Base-by-base conservation (phyloP, 2,113 vertebrate genomes). In the Ramphastos sulfuratus region DNA sequence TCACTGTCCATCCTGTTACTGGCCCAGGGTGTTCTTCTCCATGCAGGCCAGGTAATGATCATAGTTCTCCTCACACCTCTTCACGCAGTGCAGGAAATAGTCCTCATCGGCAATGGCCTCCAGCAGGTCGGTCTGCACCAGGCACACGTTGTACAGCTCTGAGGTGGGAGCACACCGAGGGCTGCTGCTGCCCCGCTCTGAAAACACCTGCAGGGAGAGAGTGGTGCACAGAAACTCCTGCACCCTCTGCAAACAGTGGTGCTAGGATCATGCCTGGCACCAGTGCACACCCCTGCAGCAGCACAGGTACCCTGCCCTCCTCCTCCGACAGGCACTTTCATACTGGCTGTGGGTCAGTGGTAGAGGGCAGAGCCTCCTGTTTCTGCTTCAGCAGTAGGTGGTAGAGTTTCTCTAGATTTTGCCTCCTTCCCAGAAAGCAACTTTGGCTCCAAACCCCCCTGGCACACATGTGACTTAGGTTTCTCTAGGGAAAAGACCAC, bases 101-200 rank as follows among this genome's bases (percentile, higher is more conserved):
- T 93, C 85, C 18, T 93, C 95, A 8, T 99, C 96, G 0, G 98
- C 95, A 35, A 99, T 99, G 93, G 99, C 99, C 73, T 94, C 95
- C 65, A 99, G 98, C 66, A 99, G 98, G 94, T 99, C 91, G 0
- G 97, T 99, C 96, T 98, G 99, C 81, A 99, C 97, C 90, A 99
- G 94, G 42, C 98, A 97, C 79, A 99, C 2, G 42, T 98, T 94
- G 4, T 98, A 98, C 28, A 99, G 97, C 94, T 99, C 98, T 0
- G 98, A 98, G 31, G 97, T 98, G 87, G 96, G 97, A 23, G 92
- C 97, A 0, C 50, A 88, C 31, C 97, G 97, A 24, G 97, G 95
- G 70, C 96, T 94, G 9, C 84, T 25, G 39, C 97, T 94, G 59
- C 67, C 97, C 15, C 1, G 94, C 35, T 95, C 97, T 2, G 71